Conservation (phyloP, 1,140 invertebrate species). For the Aphidius ervi region DNA sequence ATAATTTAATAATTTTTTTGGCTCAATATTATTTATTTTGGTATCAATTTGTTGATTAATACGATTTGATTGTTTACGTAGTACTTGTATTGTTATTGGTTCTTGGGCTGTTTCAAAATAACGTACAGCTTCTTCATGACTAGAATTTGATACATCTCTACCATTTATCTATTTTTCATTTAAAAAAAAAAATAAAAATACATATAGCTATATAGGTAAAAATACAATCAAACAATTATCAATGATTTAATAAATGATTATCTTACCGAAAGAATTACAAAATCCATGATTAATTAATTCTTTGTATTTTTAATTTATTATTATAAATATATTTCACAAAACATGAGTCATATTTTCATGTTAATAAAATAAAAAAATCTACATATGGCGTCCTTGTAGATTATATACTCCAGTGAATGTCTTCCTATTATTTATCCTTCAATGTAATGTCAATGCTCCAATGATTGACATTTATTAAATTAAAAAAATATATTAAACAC, state of each 20-base stretch:
- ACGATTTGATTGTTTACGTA: conserved; percentile 52
- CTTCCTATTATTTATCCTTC: too few relatives aligned
- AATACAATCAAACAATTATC: too few relatives aligned
- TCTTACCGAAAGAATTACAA: conserved; percentile 19
- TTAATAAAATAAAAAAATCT: not conserved
- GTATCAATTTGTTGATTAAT: conserved; percentile 27
- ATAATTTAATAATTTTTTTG: conserved; percentile 21
- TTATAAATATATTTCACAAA: not conserved
- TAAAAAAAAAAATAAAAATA: too few relatives aligned
- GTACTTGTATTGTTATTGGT: conserved; percentile 68
- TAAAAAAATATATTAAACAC: too few relatives aligned
- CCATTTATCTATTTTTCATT: conserved; percentile 62
- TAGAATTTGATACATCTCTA: conserved; percentile 64
- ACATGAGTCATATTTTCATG: not conserved
- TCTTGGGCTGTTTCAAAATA: conserved; percentile 68
- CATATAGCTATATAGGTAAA: too few relatives aligned
- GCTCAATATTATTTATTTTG: conserved; percentile 17
- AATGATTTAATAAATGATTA: not conserved
- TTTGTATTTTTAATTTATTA: not conserved
- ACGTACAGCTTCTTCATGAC: conserved; percentile 68
- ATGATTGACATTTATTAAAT: too few relatives aligned
- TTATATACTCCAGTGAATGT: too few relatives aligned
- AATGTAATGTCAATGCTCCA: too few relatives aligned
- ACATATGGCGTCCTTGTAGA: conserved; percentile 12
- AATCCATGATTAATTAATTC: conserved; percentile 13